phyloP scores from a whole-genome alignment of 2,888 invertebrate species.

The Myopa testacea region DNA sequence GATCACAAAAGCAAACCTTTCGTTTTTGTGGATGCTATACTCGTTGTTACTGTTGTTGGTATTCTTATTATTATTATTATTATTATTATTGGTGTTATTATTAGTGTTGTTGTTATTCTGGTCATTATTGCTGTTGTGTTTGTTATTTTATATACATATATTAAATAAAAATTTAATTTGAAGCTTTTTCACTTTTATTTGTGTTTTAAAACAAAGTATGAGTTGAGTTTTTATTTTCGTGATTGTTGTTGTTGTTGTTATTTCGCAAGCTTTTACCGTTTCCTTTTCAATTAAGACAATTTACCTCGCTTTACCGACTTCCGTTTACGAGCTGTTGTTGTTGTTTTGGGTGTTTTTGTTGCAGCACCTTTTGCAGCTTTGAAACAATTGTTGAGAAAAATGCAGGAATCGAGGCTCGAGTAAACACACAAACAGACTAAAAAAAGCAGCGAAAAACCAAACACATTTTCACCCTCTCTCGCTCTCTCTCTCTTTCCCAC shows the following conservation, averaged over 20 bases:
- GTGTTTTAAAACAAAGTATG: no score
- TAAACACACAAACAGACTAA: background rate
- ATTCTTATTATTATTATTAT: background rate
- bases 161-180: no score
- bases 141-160: slow-evolving; percentile 7
- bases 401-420: background rate
- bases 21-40: no score
- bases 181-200: no score
- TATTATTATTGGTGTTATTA: background rate
- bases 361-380: slow-evolving; percentile 22
- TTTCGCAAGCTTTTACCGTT: background rate
- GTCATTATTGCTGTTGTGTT: background rate
- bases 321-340: slow-evolving; percentile 3
- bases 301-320: slow-evolving; percentile 14
- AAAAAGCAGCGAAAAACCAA: no score
- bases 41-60: no score
- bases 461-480: no score
- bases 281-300: slow-evolving; percentile 18
- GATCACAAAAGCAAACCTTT: no score
- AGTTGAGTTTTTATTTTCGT: no score
- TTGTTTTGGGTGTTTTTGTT: background rate
- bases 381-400: slow-evolving; percentile 10
- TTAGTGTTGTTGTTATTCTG: background rate
- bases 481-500: no score
- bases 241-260: background rate